Percentiles rank a stretch among this genome's conserved stretches.
phyloP scores from a whole-genome alignment of 1,140 invertebrate genomes.

The Lerema accius region DNA sequence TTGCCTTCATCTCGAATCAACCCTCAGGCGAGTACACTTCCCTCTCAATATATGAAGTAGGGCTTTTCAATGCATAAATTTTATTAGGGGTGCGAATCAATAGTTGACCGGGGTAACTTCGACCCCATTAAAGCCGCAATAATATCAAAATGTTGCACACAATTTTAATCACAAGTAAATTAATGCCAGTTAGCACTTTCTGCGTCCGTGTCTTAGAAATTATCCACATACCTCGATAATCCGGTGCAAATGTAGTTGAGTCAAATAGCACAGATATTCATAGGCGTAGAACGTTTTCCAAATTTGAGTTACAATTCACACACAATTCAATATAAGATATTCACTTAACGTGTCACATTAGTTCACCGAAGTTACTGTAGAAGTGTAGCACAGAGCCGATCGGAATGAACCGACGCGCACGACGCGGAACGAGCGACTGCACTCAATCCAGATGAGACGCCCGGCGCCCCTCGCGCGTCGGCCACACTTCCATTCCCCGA shows the following conservation, averaged over 20 bases:
- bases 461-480: constrained; percentile 38
- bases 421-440: constrained; percentile 56
- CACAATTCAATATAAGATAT: constrained; percentile 35
- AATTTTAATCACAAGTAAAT: constrained; percentile 24
- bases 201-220: constrained; percentile 3
- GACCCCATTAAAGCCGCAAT: constrained; percentile 48
- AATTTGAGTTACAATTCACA: constrained; percentile 33
- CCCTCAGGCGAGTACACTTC: constrained; percentile 54
- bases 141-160: constrained; percentile 28
- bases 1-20: constrained; percentile 43
- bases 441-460: constrained; percentile 35
- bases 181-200: constrained; percentile 18
- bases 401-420: constrained; percentile 19
- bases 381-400: constrained; percentile 22
- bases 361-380: constrained; percentile 21
- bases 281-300: constrained; percentile 29
- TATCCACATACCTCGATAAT: constrained; percentile 17
- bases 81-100: constrained; percentile 76
- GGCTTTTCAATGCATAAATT: constrained; percentile 65
- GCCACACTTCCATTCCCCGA: constrained; percentile 42
- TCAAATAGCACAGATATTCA: constrained; percentile 10
- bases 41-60: constrained; percentile 65
- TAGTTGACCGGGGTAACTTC: constrained; percentile 49
- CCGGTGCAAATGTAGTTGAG: not conserved
- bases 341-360: constrained; percentile 40